Evolutionary conservation across 2,888 invertebrate species (phyloP), one percentile per base, ranked within the genome.

Genomic region (Aphrophora alni): DNA sequence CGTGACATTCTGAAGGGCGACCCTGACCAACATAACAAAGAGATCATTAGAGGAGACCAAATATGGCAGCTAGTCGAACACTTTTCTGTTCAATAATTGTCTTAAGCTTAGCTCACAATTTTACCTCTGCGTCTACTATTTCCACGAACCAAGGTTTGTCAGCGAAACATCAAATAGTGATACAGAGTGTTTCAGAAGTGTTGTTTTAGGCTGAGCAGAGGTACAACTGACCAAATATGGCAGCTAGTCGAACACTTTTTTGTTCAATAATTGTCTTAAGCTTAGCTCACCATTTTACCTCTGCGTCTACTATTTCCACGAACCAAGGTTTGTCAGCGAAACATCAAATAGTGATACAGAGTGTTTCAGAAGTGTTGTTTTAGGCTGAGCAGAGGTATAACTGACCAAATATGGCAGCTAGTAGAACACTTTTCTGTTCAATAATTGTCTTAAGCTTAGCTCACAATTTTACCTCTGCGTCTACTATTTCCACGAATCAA

Each of bases 141-240:
- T 33, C 33, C 33, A n/a, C n/a, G n/a, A n/a, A 33, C 33, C 33
- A 33, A 33, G 33, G 33, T 33, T 33, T 33, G 33, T 33, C 33
- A 5, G 33, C 5, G 33, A 8, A 33, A 33, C n/a, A n/a, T n/a
- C n/a, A n/a, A n/a, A n/a, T n/a, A n/a, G n/a, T n/a, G n/a, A n/a
- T n/a, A n/a, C n/a, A n/a, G n/a, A n/a, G n/a, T n/a, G n/a, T n/a
- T n/a, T n/a, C n/a, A n/a, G n/a, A n/a, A n/a, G n/a, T n/a, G n/a
- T n/a, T n/a, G n/a, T n/a, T n/a, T n/a, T n/a, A n/a, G n/a, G n/a
- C n/a, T n/a, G n/a, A n/a, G n/a, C n/a, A n/a, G n/a, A n/a, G n/a
- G n/a, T n/a, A n/a, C n/a, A n/a, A n/a, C n/a, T n/a, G n/a, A 59
- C 59, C 59, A 59, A 59, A 59, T 59, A 59, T 59, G 59, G 59